A percentile compares a stretch with the other conserved stretches of the same genome.
Conservation (phyloP, 2,888 invertebrate species). For the Monoplex corrugatus region DNA sequence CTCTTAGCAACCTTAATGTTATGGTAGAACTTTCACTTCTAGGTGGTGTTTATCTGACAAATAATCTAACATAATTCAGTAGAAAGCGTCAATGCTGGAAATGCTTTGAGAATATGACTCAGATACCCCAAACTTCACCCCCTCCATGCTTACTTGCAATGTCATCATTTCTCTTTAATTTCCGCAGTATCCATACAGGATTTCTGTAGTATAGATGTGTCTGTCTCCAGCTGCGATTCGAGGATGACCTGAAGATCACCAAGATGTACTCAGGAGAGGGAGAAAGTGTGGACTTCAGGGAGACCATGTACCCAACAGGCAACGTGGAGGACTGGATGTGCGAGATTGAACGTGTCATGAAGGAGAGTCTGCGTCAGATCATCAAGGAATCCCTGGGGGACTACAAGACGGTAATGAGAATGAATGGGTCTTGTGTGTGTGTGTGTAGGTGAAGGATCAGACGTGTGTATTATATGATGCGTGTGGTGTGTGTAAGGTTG, state of each 20-base stretch:
- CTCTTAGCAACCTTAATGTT: too few species aligned
- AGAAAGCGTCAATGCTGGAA: too few species aligned
- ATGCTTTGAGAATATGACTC: not conserved
- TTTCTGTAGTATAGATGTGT: too few species aligned
- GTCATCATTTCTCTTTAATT: too few species aligned
- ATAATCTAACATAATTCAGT: too few species aligned
- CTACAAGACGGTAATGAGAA: constrained; percentile 76
- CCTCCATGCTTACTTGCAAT: too few species aligned
- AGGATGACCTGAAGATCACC: constrained; percentile 87
- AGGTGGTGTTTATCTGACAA: too few species aligned
- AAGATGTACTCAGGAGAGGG: constrained; percentile 90
- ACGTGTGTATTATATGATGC: not conserved
- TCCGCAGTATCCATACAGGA: too few species aligned
- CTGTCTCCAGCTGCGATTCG: constrained; percentile 85
- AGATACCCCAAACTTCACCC: too few species aligned
- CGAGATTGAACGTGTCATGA: constrained; percentile 87
- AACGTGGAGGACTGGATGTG: constrained; percentile 90
- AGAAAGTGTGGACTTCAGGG: constrained; percentile 87
- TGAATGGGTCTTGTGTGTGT: not conserved
- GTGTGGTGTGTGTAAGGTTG: not conserved
- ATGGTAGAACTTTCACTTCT: too few species aligned
- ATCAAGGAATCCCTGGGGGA: constrained; percentile 83
- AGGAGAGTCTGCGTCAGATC: constrained; percentile 84
- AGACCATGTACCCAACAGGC: constrained; percentile 87
- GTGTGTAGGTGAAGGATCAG: not conserved